A percentile compares a stretch with the other conserved stretches of the same genome.
These are phyloP conservation scores for Phymorhynchus buccinoides DNA, from an alignment of 1,140 invertebrate species.

Conservation along the genomic window DNA sequence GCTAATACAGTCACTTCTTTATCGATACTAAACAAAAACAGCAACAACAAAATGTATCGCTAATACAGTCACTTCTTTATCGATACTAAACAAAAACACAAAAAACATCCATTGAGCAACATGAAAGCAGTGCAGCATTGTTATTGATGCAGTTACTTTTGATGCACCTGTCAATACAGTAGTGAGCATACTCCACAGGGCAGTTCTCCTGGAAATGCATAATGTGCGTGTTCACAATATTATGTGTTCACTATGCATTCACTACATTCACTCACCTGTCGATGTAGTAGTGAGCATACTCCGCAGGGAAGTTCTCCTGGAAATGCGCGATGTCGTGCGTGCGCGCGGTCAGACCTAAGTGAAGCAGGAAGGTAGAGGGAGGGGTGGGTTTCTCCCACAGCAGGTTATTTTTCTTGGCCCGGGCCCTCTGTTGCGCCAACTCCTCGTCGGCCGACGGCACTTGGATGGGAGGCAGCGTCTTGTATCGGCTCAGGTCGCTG, in stretches of 20 bases:
- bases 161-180: constrained; percentile 70
- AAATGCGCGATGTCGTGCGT: constrained; percentile 71
- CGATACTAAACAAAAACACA: too few species aligned
- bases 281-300: constrained; percentile 67
- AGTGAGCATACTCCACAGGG: constrained; percentile 65
- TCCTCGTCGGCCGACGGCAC: constrained; percentile 63
- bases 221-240: too few species aligned
- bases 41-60: too few species aligned
- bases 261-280: constrained; percentile 63
- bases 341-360: constrained; percentile 71
- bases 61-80: too few species aligned
- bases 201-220: constrained; percentile 70
- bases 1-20: too few species aligned
- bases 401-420: constrained; percentile 53
- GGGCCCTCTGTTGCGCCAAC: constrained; percentile 44
- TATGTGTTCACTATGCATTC: too few species aligned
- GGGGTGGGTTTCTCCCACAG: constrained; percentile 68
- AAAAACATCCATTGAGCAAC: too few species aligned
- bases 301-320: constrained; percentile 69
- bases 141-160: too few species aligned
- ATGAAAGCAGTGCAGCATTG: too few species aligned
- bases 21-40: too few species aligned
- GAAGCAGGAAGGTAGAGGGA: constrained; percentile 69
- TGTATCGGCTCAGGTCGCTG: constrained; percentile 60
- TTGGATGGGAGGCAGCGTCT: constrained; percentile 71